Evolutionary conservation across 2,888 invertebrate genomes (phyloP), one percentile per base, ranked within the genome.

Genomic region (Polietes domitor): DNA sequence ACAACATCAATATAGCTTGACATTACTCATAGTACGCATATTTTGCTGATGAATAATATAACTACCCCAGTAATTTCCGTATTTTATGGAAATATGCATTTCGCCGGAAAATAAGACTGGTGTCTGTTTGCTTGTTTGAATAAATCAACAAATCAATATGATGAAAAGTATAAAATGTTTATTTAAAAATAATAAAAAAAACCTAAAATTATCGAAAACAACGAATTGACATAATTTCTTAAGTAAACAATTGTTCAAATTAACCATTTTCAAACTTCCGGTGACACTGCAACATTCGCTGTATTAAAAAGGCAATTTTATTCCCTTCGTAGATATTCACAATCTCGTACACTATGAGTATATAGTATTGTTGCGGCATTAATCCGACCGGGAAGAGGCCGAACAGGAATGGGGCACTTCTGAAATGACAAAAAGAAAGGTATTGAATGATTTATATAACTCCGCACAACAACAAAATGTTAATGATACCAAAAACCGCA

Each of bases 401-500:
- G 86, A 87, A 77, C 89, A 89, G 82, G 89, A 88, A 55, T 86
- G 83, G 15, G 87, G 82, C 9, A 90, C 88, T 86, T 90, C 90
- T 90, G 87, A n/a, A 88, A 87, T 28, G 6, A 17, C 43, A 65
- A 53, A n/a, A 71, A n/a, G 26, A 6, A 21, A 61, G 2, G 47
- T 47, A n/a, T 47, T n/a, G n/a, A 47, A n/a, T 12, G n/a, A n/a
- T 32, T 32, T 32, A 32, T 32, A 32, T 32, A 9, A 32, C 9
- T 32, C 9, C 32, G 32, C 5, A 6, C 32, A 41, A 41, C 41
- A 41, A 41, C 10, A 41, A 10, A 32, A 32, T 6, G 32, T n/a
- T n/a, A n/a, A n/a, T n/a, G n/a, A n/a, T n/a, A n/a, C n/a, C n/a
- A n/a, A n/a, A n/a, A n/a, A n/a, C n/a, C n/a, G n/a, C n/a, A n/a